Percentiles rank a stretch among this genome's conserved stretches.
phyloP scores from a whole-genome alignment of 2,113 vertebrate species.

The Copsychus sechellarum region DNA sequence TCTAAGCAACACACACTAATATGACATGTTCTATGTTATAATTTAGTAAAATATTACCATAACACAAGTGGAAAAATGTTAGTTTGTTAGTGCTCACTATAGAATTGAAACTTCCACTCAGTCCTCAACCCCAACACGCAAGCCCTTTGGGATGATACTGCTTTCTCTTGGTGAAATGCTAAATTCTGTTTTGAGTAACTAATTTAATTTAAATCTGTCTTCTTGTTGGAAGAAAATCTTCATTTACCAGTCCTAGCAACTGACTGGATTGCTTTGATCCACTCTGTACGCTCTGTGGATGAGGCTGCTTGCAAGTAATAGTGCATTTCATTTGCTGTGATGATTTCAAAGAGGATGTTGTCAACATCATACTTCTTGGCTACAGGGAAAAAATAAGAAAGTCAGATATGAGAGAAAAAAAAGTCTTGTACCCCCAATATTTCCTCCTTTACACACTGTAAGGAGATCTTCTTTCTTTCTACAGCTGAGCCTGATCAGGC shows the following conservation, averaged over 20 bases:
- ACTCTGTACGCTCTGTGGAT: slow-evolving; percentile 87
- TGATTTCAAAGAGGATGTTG: slow-evolving; percentile 96
- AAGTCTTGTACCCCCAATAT: neutral
- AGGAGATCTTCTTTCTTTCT: neutral
- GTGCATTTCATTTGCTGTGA: slow-evolving; percentile 91
- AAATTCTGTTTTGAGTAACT: neutral
- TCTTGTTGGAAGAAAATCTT: neutral
- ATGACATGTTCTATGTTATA: neutral
- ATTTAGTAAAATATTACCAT: neutral
- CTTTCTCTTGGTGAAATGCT: neutral
- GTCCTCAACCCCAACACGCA: neutral
- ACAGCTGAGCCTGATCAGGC: neutral
- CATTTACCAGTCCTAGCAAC: slow-evolving; percentile 90
- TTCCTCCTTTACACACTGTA: neutral
- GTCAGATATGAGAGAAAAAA: neutral
- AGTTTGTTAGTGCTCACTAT: neutral
- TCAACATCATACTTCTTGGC: slow-evolving; percentile 85
- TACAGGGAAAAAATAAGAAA: slow-evolving; percentile 49
- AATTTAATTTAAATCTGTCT: neutral
- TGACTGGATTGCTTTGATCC: slow-evolving; percentile 91
- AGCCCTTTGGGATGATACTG: neutral
- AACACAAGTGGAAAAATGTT: neutral
- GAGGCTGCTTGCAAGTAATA: slow-evolving; percentile 91
- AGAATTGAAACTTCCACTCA: neutral
- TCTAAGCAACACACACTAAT: neutral